Evolutionary conservation across 2,113 vertebrate genomes (phyloP).

Genomic region (Heterocephalus glaber): DNA sequence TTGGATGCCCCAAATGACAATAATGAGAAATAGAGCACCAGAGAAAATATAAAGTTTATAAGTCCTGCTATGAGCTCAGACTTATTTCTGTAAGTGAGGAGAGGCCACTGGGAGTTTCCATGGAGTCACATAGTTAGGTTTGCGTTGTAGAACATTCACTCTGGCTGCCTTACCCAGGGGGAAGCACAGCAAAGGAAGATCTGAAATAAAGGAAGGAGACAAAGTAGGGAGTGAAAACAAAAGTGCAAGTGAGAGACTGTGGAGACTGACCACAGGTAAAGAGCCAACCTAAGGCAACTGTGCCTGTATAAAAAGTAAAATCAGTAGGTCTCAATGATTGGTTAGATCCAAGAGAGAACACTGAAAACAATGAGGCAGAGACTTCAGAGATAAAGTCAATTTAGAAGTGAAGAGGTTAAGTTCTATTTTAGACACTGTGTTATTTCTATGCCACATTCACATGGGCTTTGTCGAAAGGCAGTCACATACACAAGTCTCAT

Average conservation of each 20-base stretch:
- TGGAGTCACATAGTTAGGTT: background rate
- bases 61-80: background rate
- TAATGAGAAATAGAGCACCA: background rate
- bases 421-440: background rate
- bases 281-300: background rate
- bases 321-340: background rate
- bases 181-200: background rate
- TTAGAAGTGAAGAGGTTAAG: background rate
- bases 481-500: background rate
- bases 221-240: background rate
- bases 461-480: background rate
- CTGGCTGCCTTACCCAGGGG: background rate
- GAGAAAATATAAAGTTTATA: background rate
- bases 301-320: background rate
- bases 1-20: background rate
- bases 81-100: background rate
- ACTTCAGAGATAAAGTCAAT: constrained; percentile 25
- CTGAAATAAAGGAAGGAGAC: background rate
- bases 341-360: background rate
- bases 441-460: background rate
- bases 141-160: background rate
- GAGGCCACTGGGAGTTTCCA: background rate
- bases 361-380: background rate
- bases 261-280: background rate
- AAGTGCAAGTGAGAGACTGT: background rate